Base-by-base conservation (phyloP, 2,888 invertebrate species). In the Aricia artaxerxes region DNA sequence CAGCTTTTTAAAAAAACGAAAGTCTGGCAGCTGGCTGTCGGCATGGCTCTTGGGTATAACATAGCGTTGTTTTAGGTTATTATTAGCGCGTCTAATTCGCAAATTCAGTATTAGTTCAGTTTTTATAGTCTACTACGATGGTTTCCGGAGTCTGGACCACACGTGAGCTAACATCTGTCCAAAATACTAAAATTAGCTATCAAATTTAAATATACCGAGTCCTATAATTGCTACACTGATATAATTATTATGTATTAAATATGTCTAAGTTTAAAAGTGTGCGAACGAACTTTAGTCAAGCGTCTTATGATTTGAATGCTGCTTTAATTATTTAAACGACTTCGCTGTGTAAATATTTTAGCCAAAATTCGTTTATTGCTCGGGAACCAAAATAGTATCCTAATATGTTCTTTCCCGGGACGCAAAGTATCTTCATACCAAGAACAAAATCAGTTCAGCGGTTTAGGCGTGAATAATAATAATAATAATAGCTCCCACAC, bases 161-260 rank as follows among this genome's bases (percentile, higher is more conserved):
- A 64, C 49, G 64, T 64, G 61, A 53, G 64, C n/a, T 73, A 44
- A 73, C 73, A 73, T 75, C 75, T 75, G 75, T 49, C 49, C n/a
- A 53, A 75, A 75, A 31, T 49, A 13, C 75, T 75, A 49, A 49
- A 49, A 75, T 24, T 75, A 49, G 4, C 75, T 49, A 31, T 75
- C 49, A 53, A 75, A 64, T 31, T 64, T 3, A 31, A 64, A 11
- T 24, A 57, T 1, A 16, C 57, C 16, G 1, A 16, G 57, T 57
- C 57, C 57, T 57, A 57, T 24, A 24, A 24, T 24, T 24, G 24
- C 0, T 24, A 24, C 24, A 24, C 24, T 24, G 0, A 24, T 24
- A 24, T 24, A 24, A 24, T 16, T 16, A 4, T 57, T 16, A 16
- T 57, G 16, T 57, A 16, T 0, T 16, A 24, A 24, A 24, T 24